phyloP scores from a whole-genome alignment of 2,888 invertebrate genomes.

The Helicoverpa assulta region DNA sequence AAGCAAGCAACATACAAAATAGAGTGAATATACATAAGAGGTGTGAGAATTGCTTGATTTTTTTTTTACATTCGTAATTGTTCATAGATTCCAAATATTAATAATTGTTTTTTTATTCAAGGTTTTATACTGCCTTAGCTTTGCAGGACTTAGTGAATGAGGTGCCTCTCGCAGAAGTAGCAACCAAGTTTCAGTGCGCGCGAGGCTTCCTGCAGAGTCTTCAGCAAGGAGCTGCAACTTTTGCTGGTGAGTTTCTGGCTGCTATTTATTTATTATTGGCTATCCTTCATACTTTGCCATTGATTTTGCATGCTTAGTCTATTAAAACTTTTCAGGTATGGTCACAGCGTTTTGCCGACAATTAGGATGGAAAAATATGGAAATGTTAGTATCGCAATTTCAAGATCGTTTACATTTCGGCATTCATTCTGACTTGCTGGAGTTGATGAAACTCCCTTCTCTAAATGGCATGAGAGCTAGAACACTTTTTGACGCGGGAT shows the following conservation, averaged over 20 bases:
- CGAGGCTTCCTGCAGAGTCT: slow-evolving; percentile 97
- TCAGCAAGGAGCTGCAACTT: slow-evolving; percentile 98
- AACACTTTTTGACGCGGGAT: slow-evolving; percentile 94
- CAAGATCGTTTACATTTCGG: slow-evolving; percentile 98
- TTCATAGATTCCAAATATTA: not conserved
- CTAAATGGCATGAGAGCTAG: slow-evolving; percentile 96
- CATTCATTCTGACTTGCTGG: slow-evolving; percentile 97
- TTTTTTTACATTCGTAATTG: not conserved
- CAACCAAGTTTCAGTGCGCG: slow-evolving; percentile 95
- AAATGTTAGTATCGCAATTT: slow-evolving; percentile 97
- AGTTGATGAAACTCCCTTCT: slow-evolving; percentile 95
- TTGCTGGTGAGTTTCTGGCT: slow-evolving; percentile 92
- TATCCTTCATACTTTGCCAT: no score
- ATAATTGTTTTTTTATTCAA: slow-evolving; percentile 65
- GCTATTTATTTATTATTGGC: no score
- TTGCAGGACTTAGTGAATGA: slow-evolving; percentile 98
- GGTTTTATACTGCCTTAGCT: slow-evolving; percentile 97
- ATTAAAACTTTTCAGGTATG: slow-evolving; percentile 92
- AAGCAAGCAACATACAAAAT: slow-evolving; percentile 88
- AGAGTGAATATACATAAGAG: slow-evolving; percentile 92
- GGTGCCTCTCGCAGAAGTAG: slow-evolving; percentile 94
- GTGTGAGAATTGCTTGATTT: slow-evolving; percentile 70
- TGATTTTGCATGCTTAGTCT: not conserved
- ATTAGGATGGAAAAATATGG: slow-evolving; percentile 97
- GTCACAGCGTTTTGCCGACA: slow-evolving; percentile 98